phyloP scores from a whole-genome alignment of 2,797 vertebrate species.

The Meda fulgida region DNA sequence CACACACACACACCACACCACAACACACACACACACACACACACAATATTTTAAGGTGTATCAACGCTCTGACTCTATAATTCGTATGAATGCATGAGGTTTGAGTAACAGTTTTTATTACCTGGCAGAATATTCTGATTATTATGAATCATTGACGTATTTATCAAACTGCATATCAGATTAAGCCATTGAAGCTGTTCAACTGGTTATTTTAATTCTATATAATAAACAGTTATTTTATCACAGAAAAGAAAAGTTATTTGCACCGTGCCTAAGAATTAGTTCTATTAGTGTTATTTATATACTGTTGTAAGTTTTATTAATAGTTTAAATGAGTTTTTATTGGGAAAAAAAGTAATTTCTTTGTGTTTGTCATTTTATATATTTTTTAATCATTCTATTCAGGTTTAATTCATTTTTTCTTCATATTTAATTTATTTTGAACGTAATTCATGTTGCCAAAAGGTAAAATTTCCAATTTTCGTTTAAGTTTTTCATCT shows the following conservation, averaged over 20 bases:
- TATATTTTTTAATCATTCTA: background rate
- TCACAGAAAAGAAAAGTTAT: background rate
- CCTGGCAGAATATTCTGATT: background rate
- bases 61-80: background rate
- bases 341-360: background rate
- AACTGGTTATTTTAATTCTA: too few relatives aligned
- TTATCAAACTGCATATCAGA: background rate
- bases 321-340: background rate
- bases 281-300: background rate
- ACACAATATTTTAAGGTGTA: background rate
- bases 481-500: background rate
- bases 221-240: background rate
- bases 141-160: background rate
- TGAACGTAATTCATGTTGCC: too few relatives aligned
- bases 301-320: background rate
- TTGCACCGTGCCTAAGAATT: background rate
- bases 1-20: too few relatives aligned
- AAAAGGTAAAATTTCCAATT: too few relatives aligned
- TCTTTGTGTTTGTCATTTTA: background rate
- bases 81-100: background rate
- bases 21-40: too few relatives aligned
- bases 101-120: background rate
- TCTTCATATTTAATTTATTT: too few relatives aligned
- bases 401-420: background rate
- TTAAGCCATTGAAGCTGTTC: too few relatives aligned